phyloP scores from a whole-genome alignment of 2,797 vertebrate genomes.

The Discoglossus pictus region DNA sequence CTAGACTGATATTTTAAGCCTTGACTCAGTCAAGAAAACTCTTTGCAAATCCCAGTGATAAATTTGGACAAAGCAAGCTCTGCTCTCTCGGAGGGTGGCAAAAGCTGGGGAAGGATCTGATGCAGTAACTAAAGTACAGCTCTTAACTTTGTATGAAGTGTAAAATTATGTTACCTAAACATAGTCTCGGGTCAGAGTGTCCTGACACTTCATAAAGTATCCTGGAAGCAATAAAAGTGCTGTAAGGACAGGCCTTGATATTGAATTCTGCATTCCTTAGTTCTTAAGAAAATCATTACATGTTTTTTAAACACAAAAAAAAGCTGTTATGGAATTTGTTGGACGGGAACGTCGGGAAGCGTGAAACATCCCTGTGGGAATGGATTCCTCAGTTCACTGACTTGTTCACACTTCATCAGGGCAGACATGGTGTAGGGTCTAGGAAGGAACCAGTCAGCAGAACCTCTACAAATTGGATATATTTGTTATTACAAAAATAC shows the following conservation, averaged over 20 bases:
- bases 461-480: constrained; percentile 20
- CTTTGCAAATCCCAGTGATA: constrained; percentile 37
- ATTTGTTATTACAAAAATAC: constrained; percentile 18
- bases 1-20: constrained; percentile 18
- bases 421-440: constrained; percentile 20
- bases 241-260: constrained; percentile 55
- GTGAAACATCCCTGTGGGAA: constrained; percentile 12
- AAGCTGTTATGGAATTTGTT: constrained; percentile 36
- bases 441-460: constrained; percentile 24
- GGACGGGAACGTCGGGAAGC: constrained; percentile 21
- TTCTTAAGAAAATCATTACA: constrained; percentile 58
- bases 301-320: constrained; percentile 21
- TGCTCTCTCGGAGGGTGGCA: constrained; percentile 33
- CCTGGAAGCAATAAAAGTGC: constrained; percentile 58
- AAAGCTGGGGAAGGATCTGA: constrained; percentile 23
- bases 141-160: constrained; percentile 60
- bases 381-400: constrained; percentile 60
- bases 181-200: constrained; percentile 65
- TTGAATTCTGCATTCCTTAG: constrained; percentile 53
- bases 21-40: constrained; percentile 16
- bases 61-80: constrained; percentile 28
- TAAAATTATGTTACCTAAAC: constrained; percentile 67
- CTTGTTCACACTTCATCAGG: constrained; percentile 63
- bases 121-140: constrained; percentile 33
- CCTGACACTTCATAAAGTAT: constrained; percentile 79